These are phyloP conservation scores for Branchipolynoe longqiensis DNA, from an alignment of 2,888 invertebrate species.

Conservation along the genomic window DNA sequence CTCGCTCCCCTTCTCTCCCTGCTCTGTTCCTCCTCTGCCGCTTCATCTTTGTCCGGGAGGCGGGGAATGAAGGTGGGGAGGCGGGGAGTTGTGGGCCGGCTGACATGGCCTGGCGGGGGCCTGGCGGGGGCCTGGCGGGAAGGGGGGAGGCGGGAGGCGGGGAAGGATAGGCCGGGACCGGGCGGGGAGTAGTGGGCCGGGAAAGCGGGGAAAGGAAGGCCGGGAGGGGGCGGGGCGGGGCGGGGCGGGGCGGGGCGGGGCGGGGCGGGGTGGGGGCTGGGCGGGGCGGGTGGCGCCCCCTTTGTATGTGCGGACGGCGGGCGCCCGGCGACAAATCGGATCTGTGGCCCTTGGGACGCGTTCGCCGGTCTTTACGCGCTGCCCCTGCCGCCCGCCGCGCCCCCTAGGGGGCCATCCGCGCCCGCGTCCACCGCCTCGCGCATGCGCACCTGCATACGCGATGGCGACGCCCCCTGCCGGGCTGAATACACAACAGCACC, in stretches of 20 bases:
- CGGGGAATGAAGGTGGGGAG: no score
- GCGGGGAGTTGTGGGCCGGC: no score
- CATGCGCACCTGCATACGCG: constrained; percentile 47
- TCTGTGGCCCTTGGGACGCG: constrained; percentile 17
- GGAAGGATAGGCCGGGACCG: no score
- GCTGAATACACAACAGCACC: constrained; percentile 33
- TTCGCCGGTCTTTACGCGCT: constrained; percentile 32
- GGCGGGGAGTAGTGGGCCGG: no score
- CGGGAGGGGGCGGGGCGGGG: constrained; percentile 5
- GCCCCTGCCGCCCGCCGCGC: not conserved
- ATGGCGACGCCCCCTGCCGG: constrained; percentile 37
- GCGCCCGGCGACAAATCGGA: constrained; percentile 30
- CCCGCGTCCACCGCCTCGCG: constrained; percentile 2
- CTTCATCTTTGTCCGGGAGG: no score
- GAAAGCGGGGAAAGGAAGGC: no score
- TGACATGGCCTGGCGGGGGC: no score
- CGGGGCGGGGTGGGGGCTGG: not conserved
- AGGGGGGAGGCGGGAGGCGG: no score
- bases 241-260: not conserved
- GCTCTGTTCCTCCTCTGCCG: no score
- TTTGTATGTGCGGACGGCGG: constrained; percentile 19
- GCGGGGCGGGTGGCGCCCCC: constrained; percentile 10
- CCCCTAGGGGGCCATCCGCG: constrained; percentile 45
- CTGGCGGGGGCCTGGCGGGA: no score
- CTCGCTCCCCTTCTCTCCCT: no score